Percentiles rank a stretch among this genome's conserved stretches.
phyloP scores from a whole-genome alignment of 2,888 invertebrate genomes.

The Megastigmus dorsalis region DNA sequence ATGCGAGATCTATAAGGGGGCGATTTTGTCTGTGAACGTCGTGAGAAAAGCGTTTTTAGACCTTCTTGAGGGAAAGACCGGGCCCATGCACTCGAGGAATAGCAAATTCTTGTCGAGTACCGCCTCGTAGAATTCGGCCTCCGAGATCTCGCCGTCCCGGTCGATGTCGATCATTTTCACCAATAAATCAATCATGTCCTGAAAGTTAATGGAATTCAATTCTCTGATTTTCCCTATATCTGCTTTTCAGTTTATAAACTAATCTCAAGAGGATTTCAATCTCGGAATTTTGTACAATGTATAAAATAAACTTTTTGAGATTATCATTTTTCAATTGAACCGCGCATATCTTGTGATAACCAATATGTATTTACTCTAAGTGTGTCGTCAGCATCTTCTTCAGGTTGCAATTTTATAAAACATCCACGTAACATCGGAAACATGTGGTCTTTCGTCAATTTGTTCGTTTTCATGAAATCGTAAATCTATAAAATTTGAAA shows the following conservation, averaged over 20 bases:
- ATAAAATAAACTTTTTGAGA: too few relatives aligned
- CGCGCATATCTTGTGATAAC: too few relatives aligned
- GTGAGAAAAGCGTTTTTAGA: conserved; percentile 66
- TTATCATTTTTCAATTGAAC: too few relatives aligned
- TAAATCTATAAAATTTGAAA: conserved; percentile 64
- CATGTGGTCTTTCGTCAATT: conserved; percentile 68
- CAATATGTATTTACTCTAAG: conserved; percentile 73
- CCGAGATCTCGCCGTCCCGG: conserved; percentile 77
- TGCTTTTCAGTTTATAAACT: too few relatives aligned
- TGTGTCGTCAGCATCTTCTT: conserved; percentile 80
- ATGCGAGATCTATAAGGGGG: conserved; percentile 8
- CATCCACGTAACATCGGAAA: conserved; percentile 71
- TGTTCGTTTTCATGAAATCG: conserved; percentile 65
- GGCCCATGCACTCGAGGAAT: conserved; percentile 69
- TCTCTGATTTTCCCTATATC: too few relatives aligned
- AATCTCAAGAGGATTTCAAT: too few relatives aligned
- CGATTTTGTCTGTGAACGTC: conserved; percentile 62
- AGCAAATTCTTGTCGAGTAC: conserved; percentile 71
- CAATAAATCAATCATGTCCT: conserved; percentile 78
- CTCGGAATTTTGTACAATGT: too few relatives aligned
- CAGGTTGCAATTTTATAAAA: conserved; percentile 74
- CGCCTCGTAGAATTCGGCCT: conserved; percentile 76
- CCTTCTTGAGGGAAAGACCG: conserved; percentile 68
- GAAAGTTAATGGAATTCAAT: too few relatives aligned
- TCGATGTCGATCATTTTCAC: conserved; percentile 79